Base-by-base conservation (phyloP, 2,888 invertebrate species). In the Polyploca ridens region DNA sequence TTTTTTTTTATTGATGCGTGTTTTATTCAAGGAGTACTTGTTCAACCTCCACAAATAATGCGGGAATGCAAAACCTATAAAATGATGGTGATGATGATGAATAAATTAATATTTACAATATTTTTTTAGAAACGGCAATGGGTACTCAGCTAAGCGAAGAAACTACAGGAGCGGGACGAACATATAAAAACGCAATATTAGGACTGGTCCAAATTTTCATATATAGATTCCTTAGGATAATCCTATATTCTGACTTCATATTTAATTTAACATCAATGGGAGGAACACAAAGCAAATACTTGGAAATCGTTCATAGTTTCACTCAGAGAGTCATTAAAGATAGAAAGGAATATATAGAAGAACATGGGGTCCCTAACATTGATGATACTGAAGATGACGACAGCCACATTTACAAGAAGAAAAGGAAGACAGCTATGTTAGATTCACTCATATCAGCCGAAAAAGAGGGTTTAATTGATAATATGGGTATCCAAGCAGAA, bases 101-200 rank as follows among this genome's bases (percentile, higher is more conserved):
- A n/a, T n/a, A n/a, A n/a, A n/a, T 27, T 27, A 27, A 27, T 27
- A 27, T 27, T 27, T 27, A 1, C 27, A 27, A 27, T 46, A 46
- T n/a, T 13, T n/a, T 83, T 81, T 57, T 73, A 94, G 95, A 95
- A 90, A 95, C 95, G 19, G 96, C 97, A 14, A 96, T 97, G 96
- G 97, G 97, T 2, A 94, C 95, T 2, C 92, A 94, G 68, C 86
- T 97, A 14, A 89, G 92, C 60, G 88, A 91, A 41, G 90, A 94
- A 66, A 82, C 88, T 10, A 79, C 84, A 7, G 70, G 74, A 3
- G 73, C 74, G 54, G 93, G 94, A 5, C 89, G 88, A 33, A 90
- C 90, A 59, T 96, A 96, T 78, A 95, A 96, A 58, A 78, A 92
- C 13, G 93, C 95, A 38, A 94, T 96, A 62, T 88, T 94, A 63